phyloP scores from a whole-genome alignment of 2,888 invertebrate genomes.

The Halictus ligatus region DNA sequence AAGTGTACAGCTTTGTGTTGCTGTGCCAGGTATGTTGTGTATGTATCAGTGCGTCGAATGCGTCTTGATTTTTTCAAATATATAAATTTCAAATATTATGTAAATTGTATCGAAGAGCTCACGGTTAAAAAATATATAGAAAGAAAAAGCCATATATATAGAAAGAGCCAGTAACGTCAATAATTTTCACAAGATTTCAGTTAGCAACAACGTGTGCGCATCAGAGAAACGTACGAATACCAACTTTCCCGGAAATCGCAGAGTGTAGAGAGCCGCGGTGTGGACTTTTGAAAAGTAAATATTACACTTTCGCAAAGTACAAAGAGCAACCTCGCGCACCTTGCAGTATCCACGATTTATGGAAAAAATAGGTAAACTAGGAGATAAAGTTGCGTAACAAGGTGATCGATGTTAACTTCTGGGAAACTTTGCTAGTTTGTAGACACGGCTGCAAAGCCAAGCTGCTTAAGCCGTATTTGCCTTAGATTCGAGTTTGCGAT shows the following conservation, averaged over 20 bases:
- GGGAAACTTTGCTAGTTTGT: conserved; percentile 8
- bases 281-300: neutral
- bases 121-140: no score
- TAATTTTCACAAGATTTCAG: neutral
- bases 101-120: no score
- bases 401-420: neutral
- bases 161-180: neutral
- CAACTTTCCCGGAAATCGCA: neutral
- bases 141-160: no score
- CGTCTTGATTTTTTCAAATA: no score
- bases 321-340: neutral
- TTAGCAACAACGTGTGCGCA: neutral
- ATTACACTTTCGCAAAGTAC: neutral
- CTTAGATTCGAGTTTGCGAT: neutral
- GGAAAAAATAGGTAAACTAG: neutral
- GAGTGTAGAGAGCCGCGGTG: neutral
- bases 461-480: conserved; percentile 9
- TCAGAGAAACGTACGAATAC: neutral
- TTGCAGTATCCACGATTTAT: neutral
- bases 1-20: no score
- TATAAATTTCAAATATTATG: no score
- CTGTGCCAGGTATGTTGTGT: no score
- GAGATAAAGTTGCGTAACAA: neutral
- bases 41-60: no score
- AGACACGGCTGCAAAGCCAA: neutral